phyloP scores from a whole-genome alignment of 2,888 invertebrate species.

The Pherbina coryleti region DNA sequence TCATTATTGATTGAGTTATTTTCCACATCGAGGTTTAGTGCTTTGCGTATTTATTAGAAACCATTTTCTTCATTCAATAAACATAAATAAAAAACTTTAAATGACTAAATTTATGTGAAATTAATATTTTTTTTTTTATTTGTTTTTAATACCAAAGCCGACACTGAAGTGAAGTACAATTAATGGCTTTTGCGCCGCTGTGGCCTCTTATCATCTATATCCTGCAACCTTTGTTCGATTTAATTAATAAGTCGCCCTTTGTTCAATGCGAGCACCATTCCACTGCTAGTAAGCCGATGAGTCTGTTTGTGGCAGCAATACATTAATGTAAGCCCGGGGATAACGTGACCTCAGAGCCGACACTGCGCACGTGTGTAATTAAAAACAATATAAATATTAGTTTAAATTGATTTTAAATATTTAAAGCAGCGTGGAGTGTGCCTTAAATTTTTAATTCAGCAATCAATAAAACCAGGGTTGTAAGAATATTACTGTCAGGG shows the following conservation, averaged over 20 bases:
- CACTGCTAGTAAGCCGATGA: neutral
- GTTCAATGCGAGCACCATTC: neutral
- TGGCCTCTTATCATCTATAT: neutral
- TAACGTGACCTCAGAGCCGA: neutral
- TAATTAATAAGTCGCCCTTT: constrained; percentile 41
- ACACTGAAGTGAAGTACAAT: neutral
- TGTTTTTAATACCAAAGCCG: too few species aligned
- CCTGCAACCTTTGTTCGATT: constrained; percentile 34
- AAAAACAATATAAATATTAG: neutral
- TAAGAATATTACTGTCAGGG: neutral
- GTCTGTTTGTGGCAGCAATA: constrained; percentile 15
- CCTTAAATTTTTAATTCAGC: neutral
- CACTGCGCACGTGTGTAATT: constrained; percentile 7
- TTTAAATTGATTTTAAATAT: constrained; percentile 9
- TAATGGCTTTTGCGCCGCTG: neutral
- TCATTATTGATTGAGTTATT: too few species aligned
- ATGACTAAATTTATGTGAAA: too few species aligned
- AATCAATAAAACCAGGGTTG: neutral
- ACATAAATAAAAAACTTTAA: too few species aligned
- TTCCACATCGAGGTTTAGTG: too few species aligned
- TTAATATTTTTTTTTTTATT: neutral
- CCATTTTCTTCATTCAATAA: too few species aligned
- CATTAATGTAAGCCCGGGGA: constrained; percentile 24
- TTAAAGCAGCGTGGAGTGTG: neutral
- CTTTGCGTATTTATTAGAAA: too few species aligned